Evolutionary conservation across 2,113 vertebrate species (phyloP), one percentile per base, ranked within the genome.

Genomic region (Planiliza haematocheilus): DNA sequence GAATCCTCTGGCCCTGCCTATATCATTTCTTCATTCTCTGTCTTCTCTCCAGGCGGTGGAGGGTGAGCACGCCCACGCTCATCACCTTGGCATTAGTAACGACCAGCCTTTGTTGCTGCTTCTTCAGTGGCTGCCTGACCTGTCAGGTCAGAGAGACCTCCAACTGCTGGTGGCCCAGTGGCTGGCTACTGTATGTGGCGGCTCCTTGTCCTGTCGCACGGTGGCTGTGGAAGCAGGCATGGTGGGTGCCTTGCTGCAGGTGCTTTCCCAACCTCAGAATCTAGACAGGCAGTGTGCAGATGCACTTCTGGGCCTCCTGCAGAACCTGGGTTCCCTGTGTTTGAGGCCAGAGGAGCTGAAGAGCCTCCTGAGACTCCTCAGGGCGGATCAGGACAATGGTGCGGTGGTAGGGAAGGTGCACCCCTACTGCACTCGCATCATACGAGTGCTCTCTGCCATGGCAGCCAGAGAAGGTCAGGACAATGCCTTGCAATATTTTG

Each of bases 61-160:
- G 56, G 97, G 95, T 0, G 93, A 96, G 66, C 95, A 97, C 82
- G 90, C 84, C 41, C 77, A 91, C 6, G 84, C 89, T 43, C 93
- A 94, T 0, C 88, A 89, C 1, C 93, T 89, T 0, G 93, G 93
- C 16, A 96, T 99, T 81, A 91, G 91, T 79, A 99, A 99, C 0
- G 97, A 98, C 65, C 97, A 99, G 77, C 96, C 97, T 0, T 77
- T 99, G 73, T 90, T 99, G 64, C 91, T 99, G 43, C 94, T 99
- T 24, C 86, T 94, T 77, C 92, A 94, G 82, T 99, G 98, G 98
- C 91, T 99, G 16, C 97, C 97, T 0, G 90, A 92, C 0, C 86
- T 99, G 82, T 70, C 59, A 0, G 53, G 74, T 0, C 95, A 95
- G 1, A 86, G 88, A 0, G 95, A 97, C 7, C 95, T 97, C 0